phyloP scores from a whole-genome alignment of 2,797 vertebrate genomes.

The Loris lydekkerianus region DNA sequence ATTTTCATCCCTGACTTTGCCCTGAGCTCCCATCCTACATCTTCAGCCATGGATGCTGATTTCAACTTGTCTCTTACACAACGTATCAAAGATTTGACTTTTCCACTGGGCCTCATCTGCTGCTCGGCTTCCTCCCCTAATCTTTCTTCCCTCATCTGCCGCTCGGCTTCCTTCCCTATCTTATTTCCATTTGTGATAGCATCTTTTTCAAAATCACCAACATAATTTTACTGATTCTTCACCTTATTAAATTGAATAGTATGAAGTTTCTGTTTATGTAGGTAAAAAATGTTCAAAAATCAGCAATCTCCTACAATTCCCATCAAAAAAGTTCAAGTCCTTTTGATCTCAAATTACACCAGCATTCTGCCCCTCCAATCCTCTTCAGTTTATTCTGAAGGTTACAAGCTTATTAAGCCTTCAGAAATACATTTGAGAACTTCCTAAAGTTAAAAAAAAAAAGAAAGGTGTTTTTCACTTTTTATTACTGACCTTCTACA shows the following conservation, averaged over 20 bases:
- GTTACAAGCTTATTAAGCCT: not conserved
- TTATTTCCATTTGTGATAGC: not conserved
- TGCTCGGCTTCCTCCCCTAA: not conserved
- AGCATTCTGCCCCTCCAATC: not conserved
- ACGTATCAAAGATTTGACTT: not conserved
- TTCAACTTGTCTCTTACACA: not conserved
- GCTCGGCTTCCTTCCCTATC: not conserved
- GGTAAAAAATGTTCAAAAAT: not conserved
- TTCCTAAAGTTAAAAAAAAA: not conserved
- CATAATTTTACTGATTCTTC: not conserved
- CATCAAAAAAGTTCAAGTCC: not conserved
- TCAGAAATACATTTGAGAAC: not conserved
- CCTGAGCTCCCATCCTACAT: not conserved
- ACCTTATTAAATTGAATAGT: not conserved
- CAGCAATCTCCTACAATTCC: not conserved
- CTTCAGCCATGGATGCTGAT: not conserved
- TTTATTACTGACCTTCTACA: not conserved
- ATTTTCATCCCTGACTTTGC: not conserved
- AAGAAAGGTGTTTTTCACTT: not conserved
- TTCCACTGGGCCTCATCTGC: not conserved
- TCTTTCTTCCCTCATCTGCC: not conserved
- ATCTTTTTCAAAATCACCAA: not conserved
- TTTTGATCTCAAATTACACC: not conserved
- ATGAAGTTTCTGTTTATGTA: not conserved
- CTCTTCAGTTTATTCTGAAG: not conserved